Evolutionary conservation across 53 echinoderm and acorn worm genomes (phyloP), one percentile per base, ranked within the genome.

Genomic region (Glandiceps talaboti): DNA sequence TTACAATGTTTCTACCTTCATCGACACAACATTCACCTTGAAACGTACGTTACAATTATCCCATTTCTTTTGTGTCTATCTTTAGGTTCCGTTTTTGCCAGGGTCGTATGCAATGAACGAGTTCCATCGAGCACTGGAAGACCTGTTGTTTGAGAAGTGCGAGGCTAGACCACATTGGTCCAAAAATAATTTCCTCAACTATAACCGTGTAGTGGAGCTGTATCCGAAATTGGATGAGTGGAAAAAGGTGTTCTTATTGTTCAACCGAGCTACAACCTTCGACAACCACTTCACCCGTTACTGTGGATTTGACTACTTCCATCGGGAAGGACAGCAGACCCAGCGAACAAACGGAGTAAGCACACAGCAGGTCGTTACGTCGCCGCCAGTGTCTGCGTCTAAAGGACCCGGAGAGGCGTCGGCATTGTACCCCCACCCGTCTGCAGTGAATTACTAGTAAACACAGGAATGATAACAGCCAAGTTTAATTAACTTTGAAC

Each of bases 201-300:
- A 83, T 81, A 94, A 89, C 78, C 82, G 89, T 1, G 94, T 91
- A 28, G 82, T 84, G 79, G 84, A 87, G 74, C 87, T 94, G 31
- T 94, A 94, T 75, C 94, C 94, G 33, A 76, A 94, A 30, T 76
- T 94, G 33, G 91, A 89, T 64, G 85, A 85, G 77, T 94, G 94
- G 94, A 86, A 82, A 80, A 75, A 87, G 76, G 89, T 94, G 78
- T 94, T 89, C 77, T 77, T 89, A 33, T 82, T 94, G n/a, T 94
- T 94, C 84, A 94, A 94, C 82, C 31, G 77, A 25, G 89, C 82
- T 33, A 89, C 89, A 1, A 91, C 91, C 14, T 94, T 94, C 86
- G 91, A 94, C 84, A 94, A 94, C 82, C 91, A 94, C 84, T 94
- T 94, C 89, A 94, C 94, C 26, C 33, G 94, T 75, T 91, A 94